Conservation (phyloP, 2,113 vertebrate species). For the Bujurquina vittata region DNA sequence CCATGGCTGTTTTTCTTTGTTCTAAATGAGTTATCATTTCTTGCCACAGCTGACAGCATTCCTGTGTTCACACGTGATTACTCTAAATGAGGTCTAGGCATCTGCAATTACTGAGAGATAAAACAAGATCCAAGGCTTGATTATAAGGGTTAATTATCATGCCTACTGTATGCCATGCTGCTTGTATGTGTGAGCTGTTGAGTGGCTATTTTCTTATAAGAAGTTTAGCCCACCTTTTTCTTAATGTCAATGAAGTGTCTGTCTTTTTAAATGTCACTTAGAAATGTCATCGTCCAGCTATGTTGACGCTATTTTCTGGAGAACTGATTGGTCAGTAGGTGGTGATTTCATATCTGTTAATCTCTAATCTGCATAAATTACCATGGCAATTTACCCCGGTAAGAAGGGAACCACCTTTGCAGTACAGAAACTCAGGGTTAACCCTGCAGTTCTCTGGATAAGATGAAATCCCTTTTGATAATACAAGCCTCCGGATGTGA, state of each 20-base stretch:
- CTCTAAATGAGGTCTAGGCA: constrained; percentile 70
- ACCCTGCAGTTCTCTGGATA: too few relatives aligned
- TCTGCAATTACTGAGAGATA: constrained; percentile 75
- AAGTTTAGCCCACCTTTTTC: constrained; percentile 4
- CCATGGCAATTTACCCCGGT: too few relatives aligned
- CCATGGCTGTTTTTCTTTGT: too few relatives aligned
- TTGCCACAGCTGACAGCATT: constrained; percentile 65
- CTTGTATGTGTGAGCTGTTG: constrained; percentile 20
- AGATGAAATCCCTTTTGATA: too few relatives aligned
- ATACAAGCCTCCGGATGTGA: background rate
- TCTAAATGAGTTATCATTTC: constrained; percentile 55
- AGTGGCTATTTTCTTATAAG: constrained; percentile 10
- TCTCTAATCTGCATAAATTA: background rate
- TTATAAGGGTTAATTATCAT: constrained; percentile 75
- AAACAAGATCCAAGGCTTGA: constrained; percentile 54
- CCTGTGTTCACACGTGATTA: constrained; percentile 69
- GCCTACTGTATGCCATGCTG: background rate
- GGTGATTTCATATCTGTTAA: too few relatives aligned
- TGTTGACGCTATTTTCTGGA: too few relatives aligned
- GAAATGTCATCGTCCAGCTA: constrained; percentile 30
- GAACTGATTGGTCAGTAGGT: too few relatives aligned
- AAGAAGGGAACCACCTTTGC: too few relatives aligned
- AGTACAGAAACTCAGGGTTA: background rate
- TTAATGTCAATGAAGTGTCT: constrained; percentile 50
- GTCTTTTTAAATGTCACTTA: constrained; percentile 54